Evolutionary conservation across 2,113 vertebrate species (phyloP).

Genomic region (Daubentonia madagascariensis): DNA sequence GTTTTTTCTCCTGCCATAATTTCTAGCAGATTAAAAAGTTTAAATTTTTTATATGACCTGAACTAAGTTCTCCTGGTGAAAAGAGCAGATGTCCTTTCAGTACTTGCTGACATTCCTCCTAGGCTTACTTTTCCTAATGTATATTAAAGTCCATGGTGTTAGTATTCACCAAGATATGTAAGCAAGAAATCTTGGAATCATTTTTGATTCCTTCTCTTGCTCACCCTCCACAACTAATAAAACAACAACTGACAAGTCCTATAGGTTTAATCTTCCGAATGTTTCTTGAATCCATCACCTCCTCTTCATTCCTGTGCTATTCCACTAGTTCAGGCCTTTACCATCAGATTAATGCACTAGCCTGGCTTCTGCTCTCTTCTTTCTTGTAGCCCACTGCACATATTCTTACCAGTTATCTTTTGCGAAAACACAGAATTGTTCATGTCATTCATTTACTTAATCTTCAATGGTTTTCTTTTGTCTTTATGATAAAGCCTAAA

Average conservation of each 20-base stretch:
- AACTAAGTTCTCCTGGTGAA: constrained; percentile 9
- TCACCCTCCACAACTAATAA: background rate
- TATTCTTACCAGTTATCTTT: background rate
- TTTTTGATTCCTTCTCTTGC: background rate
- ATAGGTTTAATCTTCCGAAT: background rate
- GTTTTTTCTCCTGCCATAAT: background rate
- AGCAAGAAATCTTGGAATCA: background rate
- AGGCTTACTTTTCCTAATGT: background rate
- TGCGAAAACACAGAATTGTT: background rate
- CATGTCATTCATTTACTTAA: background rate
- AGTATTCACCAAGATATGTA: background rate
- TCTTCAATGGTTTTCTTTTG: background rate
- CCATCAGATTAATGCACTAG: background rate
- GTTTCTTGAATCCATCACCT: background rate
- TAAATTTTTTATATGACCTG: background rate
- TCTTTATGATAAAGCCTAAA: background rate
- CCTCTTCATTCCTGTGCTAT: background rate
- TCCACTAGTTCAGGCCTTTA: background rate
- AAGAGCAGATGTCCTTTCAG: background rate
- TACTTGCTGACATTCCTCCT: background rate
- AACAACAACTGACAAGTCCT: background rate
- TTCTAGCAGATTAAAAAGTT: background rate
- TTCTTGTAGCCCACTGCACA: background rate
- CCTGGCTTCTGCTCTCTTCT: background rate
- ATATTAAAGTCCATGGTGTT: background rate